These are phyloP conservation scores for Diloba caeruleocephala DNA, from an alignment of 2,888 invertebrate genomes.

Conservation along the genomic window DNA sequence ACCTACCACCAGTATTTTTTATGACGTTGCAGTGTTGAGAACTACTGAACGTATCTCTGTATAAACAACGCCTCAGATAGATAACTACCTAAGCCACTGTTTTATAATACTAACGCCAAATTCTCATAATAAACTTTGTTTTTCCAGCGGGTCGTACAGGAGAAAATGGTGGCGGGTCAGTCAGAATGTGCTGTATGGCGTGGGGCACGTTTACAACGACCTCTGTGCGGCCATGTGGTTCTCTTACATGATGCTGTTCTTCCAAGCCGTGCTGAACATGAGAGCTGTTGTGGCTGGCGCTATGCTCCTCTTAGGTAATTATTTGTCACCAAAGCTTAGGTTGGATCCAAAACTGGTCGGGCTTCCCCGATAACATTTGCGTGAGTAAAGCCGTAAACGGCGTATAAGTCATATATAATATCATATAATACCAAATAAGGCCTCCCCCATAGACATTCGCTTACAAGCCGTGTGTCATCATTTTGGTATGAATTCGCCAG, in stretches of 20 bases:
- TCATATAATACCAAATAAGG: too few species aligned
- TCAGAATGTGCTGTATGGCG: conserved; percentile 88
- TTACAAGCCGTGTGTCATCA: too few species aligned
- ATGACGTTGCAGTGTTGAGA: neutral
- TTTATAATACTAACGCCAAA: neutral
- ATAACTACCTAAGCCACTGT: conserved; percentile 1
- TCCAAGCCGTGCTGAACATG: conserved; percentile 90
- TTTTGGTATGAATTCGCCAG: too few species aligned
- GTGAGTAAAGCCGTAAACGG: too few species aligned
- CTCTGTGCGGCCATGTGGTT: conserved; percentile 99
- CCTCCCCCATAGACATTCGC: too few species aligned
- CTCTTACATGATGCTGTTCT: conserved; percentile 96
- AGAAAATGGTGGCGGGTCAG: conserved; percentile 76
- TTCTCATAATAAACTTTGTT: conserved; percentile 11
- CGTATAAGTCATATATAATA: too few species aligned
- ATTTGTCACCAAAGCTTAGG: neutral
- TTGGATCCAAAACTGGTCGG: too few species aligned
- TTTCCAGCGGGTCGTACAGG: conserved; percentile 71
- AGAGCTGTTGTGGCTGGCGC: conserved; percentile 89
- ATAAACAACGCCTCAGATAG: conserved; percentile 9
- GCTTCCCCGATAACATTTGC: too few species aligned
- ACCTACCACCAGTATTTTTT: too few species aligned
- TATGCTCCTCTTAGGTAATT: conserved; percentile 91
- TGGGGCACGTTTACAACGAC: conserved; percentile 98
- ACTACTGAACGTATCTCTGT: neutral